Evolutionary conservation across 2,888 invertebrate genomes (phyloP), one percentile per base, ranked within the genome.

Genomic region (Thelaira solivaga): DNA sequence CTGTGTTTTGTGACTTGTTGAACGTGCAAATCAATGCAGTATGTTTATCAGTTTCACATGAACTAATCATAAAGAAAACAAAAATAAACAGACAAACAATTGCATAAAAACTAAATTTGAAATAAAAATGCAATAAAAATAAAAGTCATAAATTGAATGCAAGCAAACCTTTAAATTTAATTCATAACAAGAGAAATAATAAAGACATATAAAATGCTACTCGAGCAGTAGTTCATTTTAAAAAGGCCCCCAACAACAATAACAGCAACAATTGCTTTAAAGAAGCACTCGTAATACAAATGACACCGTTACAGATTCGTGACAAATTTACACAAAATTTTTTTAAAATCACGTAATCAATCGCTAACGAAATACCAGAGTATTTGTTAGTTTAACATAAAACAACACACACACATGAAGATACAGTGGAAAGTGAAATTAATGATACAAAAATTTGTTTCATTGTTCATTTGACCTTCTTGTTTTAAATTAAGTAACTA

Each of bases 241-340:
- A n/a, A 13, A 20, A 39, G 20, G 13, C 20, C n/a, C n/a, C n/a
- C 49, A 34, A 62, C 26, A 53, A 39, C 29, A 16, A 16, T 20
- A 41, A 34, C 34, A 16, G 4, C 53, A 62, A 59, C 22, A n/a
- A n/a, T n/a, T n/a, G n/a, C n/a, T n/a, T n/a, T n/a, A n/a, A n/a
- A n/a, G 31, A 36, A 45, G 39, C 16, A 64, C 16, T 39, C 36
- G 11, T 64, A 43, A 61, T 22, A 74, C 59, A 67, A 75, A 53
- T 75, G 74, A 62, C 74, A 75, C 67, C 67, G 78, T 61, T 78
- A 78, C 74, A 71, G 74, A 71, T 78, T 78, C 78, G 78, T 78
- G 78, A 78, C 78, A 78, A 78, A 71, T 78, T 78, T 78, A 71
- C 69, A 69, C 36, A 78, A 74, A 69, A 62, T 41, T 55, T 69